These are phyloP conservation scores for Odontomyia ornata DNA, from an alignment of 2,888 invertebrate genomes.

Conservation along the genomic window DNA sequence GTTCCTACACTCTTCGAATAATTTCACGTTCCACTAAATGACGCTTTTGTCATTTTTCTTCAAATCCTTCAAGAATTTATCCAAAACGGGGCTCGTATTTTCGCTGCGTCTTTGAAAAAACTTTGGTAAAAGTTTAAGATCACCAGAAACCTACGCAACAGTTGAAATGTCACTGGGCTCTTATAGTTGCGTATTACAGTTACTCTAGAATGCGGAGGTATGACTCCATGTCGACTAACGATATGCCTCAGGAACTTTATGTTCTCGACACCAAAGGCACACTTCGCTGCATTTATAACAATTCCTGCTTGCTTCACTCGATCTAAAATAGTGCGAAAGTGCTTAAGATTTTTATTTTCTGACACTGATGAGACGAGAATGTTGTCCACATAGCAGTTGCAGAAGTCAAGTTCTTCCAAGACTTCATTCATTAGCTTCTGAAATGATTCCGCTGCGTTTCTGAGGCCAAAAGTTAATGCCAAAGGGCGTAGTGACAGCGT, in stretches of 20 bases:
- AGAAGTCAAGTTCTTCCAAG: no score
- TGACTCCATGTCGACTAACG: neutral
- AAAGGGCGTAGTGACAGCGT: neutral
- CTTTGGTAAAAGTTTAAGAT: neutral
- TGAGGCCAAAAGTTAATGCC: no score
- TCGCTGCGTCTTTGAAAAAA: neutral
- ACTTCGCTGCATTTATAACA: neutral
- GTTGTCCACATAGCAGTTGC: no score
- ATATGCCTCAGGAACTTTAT: neutral
- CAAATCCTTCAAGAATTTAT: no score
- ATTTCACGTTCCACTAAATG: no score
- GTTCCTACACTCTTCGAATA: no score
- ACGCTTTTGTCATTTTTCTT: no score
- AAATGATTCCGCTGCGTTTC: no score
- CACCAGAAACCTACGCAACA: neutral
- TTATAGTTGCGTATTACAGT: neutral
- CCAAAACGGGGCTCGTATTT: neutral
- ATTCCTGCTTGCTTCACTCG: neutral
- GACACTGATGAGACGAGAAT: no score
- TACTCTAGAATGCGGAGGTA: neutral
- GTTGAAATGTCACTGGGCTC: neutral
- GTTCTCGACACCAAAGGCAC: neutral
- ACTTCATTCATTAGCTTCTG: no score
- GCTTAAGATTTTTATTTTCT: neutral
- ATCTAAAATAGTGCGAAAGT: neutral